Conservation (phyloP, 30 jellyfish, hydroid and myxozoan genomes). For the Chironex yamaguchii region DNA sequence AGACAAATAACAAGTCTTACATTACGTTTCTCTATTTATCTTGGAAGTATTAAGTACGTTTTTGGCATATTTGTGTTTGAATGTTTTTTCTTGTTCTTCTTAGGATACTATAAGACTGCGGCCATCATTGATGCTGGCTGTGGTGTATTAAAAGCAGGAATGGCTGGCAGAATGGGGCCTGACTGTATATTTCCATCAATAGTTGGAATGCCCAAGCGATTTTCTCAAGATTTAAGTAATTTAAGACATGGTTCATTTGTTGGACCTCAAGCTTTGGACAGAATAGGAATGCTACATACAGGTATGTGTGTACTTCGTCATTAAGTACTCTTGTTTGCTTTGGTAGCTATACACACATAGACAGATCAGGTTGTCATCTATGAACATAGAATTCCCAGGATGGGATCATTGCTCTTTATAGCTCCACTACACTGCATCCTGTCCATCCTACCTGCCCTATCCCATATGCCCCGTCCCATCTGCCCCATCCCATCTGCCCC, state of each 20-base stretch:
- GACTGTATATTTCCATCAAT: slow-evolving; percentile 84
- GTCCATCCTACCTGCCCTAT: no score
- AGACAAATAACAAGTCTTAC: background rate
- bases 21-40: background rate
- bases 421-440: no score
- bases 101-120: slow-evolving; percentile 34
- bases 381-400: no score
- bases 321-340: no score
- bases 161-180: slow-evolving; percentile 89
- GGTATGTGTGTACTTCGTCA: no score
- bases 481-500: no score
- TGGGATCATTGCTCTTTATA: no score
- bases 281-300: slow-evolving; percentile 93
- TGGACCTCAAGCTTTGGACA: slow-evolving; percentile 90
- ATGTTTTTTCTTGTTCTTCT: background rate
- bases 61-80: no score
- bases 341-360: no score
- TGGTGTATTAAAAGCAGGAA: slow-evolving; percentile 90
- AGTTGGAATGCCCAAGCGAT: slow-evolving; percentile 94
- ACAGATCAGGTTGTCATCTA: no score
- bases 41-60: background rate
- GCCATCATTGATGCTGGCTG: slow-evolving; percentile 95
- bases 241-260: slow-evolving; percentile 82
- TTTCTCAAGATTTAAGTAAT: slow-evolving; percentile 90
- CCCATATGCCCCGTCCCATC: no score